Conservation (phyloP, 1,140 invertebrate species). For the Euwallacea similis region DNA sequence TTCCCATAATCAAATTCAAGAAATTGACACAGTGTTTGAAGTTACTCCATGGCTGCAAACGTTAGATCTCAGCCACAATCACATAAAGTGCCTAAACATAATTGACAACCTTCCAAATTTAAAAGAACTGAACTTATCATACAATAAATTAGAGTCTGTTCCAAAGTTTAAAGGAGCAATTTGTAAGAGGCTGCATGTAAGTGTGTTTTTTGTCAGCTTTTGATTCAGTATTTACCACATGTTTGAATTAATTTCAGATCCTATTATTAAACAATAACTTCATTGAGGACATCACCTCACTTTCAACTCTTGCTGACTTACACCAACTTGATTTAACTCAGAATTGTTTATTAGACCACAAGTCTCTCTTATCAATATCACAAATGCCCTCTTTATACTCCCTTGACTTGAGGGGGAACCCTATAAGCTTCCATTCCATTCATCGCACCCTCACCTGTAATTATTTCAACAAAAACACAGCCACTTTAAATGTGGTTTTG, state of each 20-base stretch:
- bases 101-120: conserved; percentile 61
- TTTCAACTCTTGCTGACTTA: conserved; percentile 56
- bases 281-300: conserved; percentile 55
- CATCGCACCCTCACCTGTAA: conserved; percentile 60
- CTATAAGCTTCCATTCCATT: conserved; percentile 61
- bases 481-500: conserved; percentile 60
- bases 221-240: neutral
- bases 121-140: conserved; percentile 64
- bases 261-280: conserved; percentile 50
- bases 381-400: conserved; percentile 59
- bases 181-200: conserved; percentile 48
- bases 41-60: conserved; percentile 62
- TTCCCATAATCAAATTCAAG: conserved; percentile 60
- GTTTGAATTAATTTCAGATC: conserved; percentile 39
- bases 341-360: conserved; percentile 66
- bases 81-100: conserved; percentile 55
- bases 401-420: conserved; percentile 64
- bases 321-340: conserved; percentile 63
- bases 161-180: conserved; percentile 58
- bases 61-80: conserved; percentile 66
- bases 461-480: conserved; percentile 61
- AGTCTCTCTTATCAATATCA: conserved; percentile 58
- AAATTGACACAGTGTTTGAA: conserved; percentile 60
- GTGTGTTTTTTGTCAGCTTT: neutral
- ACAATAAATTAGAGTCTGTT: conserved; percentile 62